These are phyloP conservation scores for Carlito syrichta DNA, from an alignment of 2,113 vertebrate species.

Conservation along the genomic window DNA sequence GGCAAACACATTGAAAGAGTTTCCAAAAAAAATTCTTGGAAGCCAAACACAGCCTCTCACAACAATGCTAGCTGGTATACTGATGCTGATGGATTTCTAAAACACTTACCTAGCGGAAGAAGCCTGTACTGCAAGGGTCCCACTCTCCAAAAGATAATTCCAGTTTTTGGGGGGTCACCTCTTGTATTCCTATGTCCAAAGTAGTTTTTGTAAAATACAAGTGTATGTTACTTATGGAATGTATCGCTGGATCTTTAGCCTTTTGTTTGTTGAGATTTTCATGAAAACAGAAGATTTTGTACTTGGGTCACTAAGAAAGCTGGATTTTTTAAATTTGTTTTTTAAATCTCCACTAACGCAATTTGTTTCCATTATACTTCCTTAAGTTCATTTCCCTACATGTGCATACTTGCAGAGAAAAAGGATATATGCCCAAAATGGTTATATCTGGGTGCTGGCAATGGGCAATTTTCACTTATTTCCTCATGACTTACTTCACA, in stretches of 20 bases:
- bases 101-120: too few relatives aligned
- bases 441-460: not conserved
- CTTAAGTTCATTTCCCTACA: not conserved
- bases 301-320: constrained; percentile 26
- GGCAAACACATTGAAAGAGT: too few relatives aligned
- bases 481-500: constrained; percentile 16
- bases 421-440: not conserved
- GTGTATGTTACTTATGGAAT: not conserved
- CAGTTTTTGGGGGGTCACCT: too few relatives aligned
- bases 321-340: too few relatives aligned
- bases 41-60: too few relatives aligned
- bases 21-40: too few relatives aligned
- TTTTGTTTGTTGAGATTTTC: constrained; percentile 16
- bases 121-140: too few relatives aligned
- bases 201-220: not conserved
- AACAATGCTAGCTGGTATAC: too few relatives aligned
- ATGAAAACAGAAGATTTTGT: not conserved
- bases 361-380: not conserved
- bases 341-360: not conserved
- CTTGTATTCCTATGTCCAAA: not conserved
- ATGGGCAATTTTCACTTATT: constrained; percentile 29
- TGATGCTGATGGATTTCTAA: too few relatives aligned
- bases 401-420: not conserved
- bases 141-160: too few relatives aligned
- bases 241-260: not conserved